Evolutionary conservation across 2,888 invertebrate genomes (phyloP).

Genomic region (Tachina grossa): DNA sequence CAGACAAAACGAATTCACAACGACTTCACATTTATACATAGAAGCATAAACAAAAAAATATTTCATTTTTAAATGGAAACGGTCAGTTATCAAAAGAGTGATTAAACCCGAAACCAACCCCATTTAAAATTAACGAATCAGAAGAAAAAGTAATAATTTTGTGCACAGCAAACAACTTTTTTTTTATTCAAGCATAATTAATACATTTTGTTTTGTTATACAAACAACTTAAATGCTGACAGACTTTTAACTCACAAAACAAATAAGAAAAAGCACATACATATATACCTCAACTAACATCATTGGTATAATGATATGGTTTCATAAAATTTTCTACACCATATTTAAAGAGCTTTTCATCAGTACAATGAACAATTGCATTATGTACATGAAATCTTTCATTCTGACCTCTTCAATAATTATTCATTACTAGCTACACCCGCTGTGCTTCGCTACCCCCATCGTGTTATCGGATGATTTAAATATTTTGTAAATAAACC

Average conservation of each 20-base stretch:
- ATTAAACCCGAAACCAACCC: constrained; percentile 40
- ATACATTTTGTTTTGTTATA: constrained; percentile 40
- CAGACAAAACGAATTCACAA: not conserved
- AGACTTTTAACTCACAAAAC: constrained; percentile 16
- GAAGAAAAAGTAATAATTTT: constrained; percentile 30
- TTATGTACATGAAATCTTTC: too few species aligned
- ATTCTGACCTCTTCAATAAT: too few species aligned
- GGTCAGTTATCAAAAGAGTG: constrained; percentile 43
- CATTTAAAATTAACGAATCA: constrained; percentile 23
- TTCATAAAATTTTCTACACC: too few species aligned
- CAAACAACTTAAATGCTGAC: constrained; percentile 37
- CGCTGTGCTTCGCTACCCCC: too few species aligned
- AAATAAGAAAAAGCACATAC: not conserved
- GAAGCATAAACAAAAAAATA: too few species aligned
- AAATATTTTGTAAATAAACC: too few species aligned
- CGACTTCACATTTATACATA: too few species aligned
- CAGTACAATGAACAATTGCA: too few species aligned
- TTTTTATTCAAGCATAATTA: constrained; percentile 63
- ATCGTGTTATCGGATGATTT: too few species aligned
- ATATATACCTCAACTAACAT: not conserved
- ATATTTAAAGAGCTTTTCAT: too few species aligned
- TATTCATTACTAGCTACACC: too few species aligned
- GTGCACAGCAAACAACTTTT: constrained; percentile 47
- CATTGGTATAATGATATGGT: too few species aligned
- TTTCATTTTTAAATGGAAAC: constrained; percentile 1